Conservation (phyloP, 2,797 vertebrate genomes). For the Tragelaphus oryx region DNA sequence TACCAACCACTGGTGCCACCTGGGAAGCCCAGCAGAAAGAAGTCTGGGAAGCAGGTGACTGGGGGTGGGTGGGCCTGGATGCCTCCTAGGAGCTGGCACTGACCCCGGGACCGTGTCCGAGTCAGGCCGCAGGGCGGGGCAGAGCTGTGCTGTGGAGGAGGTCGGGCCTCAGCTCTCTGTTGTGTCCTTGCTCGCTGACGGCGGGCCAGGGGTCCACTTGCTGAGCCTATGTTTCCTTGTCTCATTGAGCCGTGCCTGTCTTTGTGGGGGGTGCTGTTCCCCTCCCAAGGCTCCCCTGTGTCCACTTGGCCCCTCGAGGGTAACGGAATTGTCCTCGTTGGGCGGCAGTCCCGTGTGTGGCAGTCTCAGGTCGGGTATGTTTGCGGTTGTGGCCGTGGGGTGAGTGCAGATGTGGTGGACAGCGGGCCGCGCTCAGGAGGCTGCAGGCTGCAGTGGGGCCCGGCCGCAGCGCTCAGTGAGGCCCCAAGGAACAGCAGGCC, state of each 20-base stretch:
- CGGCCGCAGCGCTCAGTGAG: background rate
- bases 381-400: background rate
- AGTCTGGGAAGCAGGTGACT: background rate
- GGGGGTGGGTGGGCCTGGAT: background rate
- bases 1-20: background rate
- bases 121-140: no score
- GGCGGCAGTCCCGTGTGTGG: background rate
- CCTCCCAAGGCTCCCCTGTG: background rate
- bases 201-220: background rate
- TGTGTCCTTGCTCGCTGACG: background rate
- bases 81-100: background rate
- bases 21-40: background rate
- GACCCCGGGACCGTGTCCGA: fast-evolving
- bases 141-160: background rate
- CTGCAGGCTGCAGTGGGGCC: background rate
- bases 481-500: background rate
- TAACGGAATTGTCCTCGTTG: fast-evolving
- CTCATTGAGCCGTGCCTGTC: background rate
- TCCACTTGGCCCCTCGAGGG: fast-evolving
- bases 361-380: background rate
- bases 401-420: no score
- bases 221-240: background rate
- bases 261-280: fast-evolving
- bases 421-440: background rate
- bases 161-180: background rate